Conservation (phyloP, 1,140 invertebrate genomes). For the Carposina sasakii region DNA sequence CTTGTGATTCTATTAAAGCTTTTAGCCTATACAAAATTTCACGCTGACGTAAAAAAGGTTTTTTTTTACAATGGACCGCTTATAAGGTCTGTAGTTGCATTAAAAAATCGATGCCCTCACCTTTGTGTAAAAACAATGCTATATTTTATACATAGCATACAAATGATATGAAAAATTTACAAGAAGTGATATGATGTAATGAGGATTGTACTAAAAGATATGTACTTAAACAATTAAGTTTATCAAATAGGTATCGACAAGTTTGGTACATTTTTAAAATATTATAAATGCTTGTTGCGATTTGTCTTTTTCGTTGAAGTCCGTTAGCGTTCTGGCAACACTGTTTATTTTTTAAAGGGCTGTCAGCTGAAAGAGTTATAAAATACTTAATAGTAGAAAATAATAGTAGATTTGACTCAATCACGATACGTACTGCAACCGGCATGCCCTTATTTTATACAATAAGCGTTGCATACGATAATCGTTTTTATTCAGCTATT, state of each 20-base stretch:
- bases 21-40: conserved; percentile 25
- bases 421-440: conserved; percentile 71
- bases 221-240: conserved; percentile 62
- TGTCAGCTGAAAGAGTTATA: too few species aligned
- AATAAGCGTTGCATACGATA: conserved; percentile 71
- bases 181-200: conserved; percentile 67
- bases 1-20: conserved; percentile 64
- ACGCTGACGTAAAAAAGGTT: conserved; percentile 7
- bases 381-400: conserved; percentile 28
- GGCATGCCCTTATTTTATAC: conserved; percentile 66
- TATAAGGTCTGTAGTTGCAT: background rate
- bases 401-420: conserved; percentile 44
- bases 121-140: conserved; percentile 29
- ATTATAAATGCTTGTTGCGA: conserved; percentile 63
- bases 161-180: conserved; percentile 69
- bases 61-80: background rate
- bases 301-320: conserved; percentile 67
- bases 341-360: conserved; percentile 26
- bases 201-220: conserved; percentile 69
- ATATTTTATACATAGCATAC: conserved; percentile 54
- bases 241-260: conserved; percentile 42
- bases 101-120: background rate
- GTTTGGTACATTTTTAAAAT: conserved; percentile 55
- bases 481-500: conserved; percentile 49
- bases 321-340: conserved; percentile 48